A percentile compares a stretch with the other conserved stretches of the same genome.
Conservation (phyloP, 2,888 invertebrate genomes). For the Hypomecis punctinalis region DNA sequence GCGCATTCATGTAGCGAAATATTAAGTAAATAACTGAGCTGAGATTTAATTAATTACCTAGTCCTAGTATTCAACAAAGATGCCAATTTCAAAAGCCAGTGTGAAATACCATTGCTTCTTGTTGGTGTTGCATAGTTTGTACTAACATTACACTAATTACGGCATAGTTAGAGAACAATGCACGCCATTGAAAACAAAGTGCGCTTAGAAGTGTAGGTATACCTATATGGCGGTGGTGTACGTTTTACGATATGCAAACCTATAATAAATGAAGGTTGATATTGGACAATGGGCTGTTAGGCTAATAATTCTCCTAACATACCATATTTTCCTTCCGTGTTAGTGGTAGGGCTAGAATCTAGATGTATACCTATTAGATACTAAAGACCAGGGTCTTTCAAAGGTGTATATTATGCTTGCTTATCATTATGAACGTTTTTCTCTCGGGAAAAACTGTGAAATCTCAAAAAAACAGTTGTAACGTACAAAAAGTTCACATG, state of each 20-base stretch:
- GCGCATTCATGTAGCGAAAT: too few species aligned
- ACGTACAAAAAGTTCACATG: too few species aligned
- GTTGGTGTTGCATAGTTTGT: conserved; percentile 26
- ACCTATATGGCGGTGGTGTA: conserved; percentile 30
- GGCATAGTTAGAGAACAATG: conserved; percentile 55
- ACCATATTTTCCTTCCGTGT: conserved; percentile 15
- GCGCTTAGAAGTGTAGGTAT: conserved; percentile 31
- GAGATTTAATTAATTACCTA: neutral
- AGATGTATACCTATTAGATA: neutral
- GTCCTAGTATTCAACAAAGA: conserved; percentile 40
- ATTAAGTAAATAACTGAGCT: conserved; percentile 12
- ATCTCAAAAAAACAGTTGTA: too few species aligned
- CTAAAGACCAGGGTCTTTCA: too few species aligned
- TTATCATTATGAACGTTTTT: too few species aligned
- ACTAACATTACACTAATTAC: conserved; percentile 52
- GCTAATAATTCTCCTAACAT: neutral
- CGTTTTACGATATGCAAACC: conserved; percentile 35
- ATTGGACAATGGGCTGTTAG: conserved; percentile 36
- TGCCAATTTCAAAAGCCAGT: conserved; percentile 50
- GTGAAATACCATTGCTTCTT: conserved; percentile 41
- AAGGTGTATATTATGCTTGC: too few species aligned
- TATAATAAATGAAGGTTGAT: conserved; percentile 30
- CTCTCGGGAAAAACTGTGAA: too few species aligned
- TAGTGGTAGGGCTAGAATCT: neutral
- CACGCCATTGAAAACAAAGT: conserved; percentile 37